Conservation (phyloP, 1,140 invertebrate species). For the Octopus bimaculoides region DNA sequence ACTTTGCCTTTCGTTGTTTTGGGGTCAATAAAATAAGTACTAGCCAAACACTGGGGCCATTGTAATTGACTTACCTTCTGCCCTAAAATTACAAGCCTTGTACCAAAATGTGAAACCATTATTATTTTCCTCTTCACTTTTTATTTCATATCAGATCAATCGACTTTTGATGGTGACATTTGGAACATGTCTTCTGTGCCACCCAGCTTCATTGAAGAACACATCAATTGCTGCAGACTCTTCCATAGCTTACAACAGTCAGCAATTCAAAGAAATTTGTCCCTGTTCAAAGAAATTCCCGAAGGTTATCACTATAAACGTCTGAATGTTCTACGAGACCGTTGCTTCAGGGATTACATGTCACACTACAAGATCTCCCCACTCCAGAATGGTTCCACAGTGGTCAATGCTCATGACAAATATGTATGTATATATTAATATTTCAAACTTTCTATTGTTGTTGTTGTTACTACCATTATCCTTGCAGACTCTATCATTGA, state of each 20-base stretch:
- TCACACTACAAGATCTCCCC: slow-evolving; percentile 14
- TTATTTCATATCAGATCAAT: slow-evolving; percentile 1
- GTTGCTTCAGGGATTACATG: slow-evolving; percentile 28
- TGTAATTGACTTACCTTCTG: too few species aligned
- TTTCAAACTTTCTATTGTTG: too few species aligned
- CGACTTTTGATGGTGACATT: slow-evolving; percentile 62
- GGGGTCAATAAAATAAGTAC: too few species aligned
- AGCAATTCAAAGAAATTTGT: slow-evolving; percentile 42
- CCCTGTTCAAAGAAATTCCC: slow-evolving; percentile 20
- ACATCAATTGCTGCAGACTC: slow-evolving; percentile 62
- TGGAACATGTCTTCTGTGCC: slow-evolving; percentile 63
- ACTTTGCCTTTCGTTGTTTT: too few species aligned
- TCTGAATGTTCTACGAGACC: slow-evolving; percentile 23
- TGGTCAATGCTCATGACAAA: slow-evolving; percentile 14
- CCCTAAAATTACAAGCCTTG: too few species aligned
- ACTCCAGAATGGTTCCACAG: slow-evolving; percentile 20
- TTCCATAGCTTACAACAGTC: slow-evolving; percentile 38
- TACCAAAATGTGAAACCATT: too few species aligned
- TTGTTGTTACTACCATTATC: too few species aligned
- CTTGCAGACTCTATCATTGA: too few species aligned
- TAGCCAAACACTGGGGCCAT: too few species aligned
- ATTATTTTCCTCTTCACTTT: too few species aligned
- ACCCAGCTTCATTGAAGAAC: slow-evolving; percentile 67
- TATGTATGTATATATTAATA: slow-evolving; percentile 8
- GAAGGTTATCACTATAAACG: not conserved